phyloP scores from a whole-genome alignment of 2,888 invertebrate genomes.

The Clitarchus hookeri region DNA sequence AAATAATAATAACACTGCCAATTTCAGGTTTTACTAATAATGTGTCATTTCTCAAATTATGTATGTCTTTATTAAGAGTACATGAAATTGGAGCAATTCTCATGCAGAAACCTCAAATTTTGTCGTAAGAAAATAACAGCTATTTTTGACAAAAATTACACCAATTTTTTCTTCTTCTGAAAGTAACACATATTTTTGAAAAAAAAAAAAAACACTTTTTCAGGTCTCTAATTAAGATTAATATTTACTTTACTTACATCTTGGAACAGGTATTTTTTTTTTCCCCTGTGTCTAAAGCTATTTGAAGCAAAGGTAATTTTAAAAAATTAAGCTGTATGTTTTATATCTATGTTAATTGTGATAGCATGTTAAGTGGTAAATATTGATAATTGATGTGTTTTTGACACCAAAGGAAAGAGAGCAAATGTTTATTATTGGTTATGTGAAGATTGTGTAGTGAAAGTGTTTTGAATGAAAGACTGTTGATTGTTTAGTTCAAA shows the following conservation, averaged over 20 bases:
- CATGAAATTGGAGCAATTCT: too few species aligned
- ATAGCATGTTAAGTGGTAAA: background rate
- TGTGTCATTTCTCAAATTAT: too few species aligned
- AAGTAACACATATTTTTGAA: too few species aligned
- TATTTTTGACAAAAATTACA: too few species aligned
- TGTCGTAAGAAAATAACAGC: too few species aligned
- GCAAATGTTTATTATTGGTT: constrained; percentile 9
- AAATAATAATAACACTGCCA: too few species aligned
- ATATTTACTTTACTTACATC: background rate
- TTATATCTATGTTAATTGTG: background rate
- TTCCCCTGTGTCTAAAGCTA: background rate
- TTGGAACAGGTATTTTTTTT: background rate
- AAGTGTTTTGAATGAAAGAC: constrained; percentile 23
- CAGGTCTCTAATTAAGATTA: too few species aligned
- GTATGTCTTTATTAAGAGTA: too few species aligned
- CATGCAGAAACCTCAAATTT: too few species aligned
- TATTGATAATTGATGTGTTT: constrained; percentile 29
- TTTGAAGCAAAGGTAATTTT: background rate
- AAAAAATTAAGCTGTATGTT: background rate
- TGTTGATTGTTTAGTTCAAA: constrained; percentile 21
- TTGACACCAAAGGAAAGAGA: constrained; percentile 39
- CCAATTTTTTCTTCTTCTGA: too few species aligned
- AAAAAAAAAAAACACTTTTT: too few species aligned
- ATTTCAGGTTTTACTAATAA: too few species aligned
- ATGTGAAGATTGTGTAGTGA: constrained; percentile 15